These are phyloP conservation scores for Rhopalosiphum nymphaeae DNA, from an alignment of 2,888 invertebrate species.

Conservation along the genomic window DNA sequence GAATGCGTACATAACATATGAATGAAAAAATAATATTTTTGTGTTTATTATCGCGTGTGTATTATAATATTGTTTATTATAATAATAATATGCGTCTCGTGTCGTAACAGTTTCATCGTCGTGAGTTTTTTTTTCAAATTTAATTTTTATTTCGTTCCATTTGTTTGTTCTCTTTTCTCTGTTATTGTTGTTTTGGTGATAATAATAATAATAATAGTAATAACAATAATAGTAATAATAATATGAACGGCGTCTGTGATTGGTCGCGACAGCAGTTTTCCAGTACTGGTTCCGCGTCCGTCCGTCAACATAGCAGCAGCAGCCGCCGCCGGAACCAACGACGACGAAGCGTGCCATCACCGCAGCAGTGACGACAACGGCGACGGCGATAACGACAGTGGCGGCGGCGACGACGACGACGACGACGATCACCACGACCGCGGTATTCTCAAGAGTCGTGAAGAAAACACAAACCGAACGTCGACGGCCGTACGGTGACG, in stretches of 20 bases:
- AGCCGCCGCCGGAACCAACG: neutral
- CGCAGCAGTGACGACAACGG: neutral
- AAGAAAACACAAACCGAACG: neutral
- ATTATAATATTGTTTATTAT: neutral
- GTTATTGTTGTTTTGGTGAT: constrained; percentile 27
- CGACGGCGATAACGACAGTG: neutral
- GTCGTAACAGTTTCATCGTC: neutral
- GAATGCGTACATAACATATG: neutral
- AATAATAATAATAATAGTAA: constrained; percentile 19
- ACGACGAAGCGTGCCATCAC: neutral
- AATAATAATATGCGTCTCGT: neutral
- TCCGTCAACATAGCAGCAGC: neutral
- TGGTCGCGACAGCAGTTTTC: constrained; percentile 30
- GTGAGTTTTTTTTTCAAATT: neutral
- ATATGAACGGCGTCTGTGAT: constrained; percentile 44
- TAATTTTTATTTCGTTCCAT: neutral
- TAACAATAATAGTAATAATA: constrained; percentile 27
- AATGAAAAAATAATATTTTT: neutral
- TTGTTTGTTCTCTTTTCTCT: neutral
- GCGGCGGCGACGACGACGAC: neutral
- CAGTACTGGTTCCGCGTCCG: constrained; percentile 40
- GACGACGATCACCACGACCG: neutral
- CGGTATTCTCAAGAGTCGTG: neutral
- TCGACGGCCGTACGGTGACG: neutral
- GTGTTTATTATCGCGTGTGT: neutral